Conservation (phyloP, 1,140 invertebrate species). For the Euura saliciscinereae region DNA sequence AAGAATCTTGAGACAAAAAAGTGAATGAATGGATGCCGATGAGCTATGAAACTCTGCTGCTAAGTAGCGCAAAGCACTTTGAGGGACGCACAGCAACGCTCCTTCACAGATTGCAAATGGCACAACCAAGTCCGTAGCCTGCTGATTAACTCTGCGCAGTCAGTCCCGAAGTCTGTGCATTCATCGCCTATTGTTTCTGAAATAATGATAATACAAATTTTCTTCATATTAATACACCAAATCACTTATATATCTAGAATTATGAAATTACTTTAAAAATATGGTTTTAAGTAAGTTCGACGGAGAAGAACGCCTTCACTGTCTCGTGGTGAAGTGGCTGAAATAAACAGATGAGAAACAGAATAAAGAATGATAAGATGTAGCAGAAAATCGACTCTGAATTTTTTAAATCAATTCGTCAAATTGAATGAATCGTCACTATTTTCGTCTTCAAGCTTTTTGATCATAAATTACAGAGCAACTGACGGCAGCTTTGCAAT, state of each 20-base stretch:
- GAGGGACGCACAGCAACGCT: constrained; percentile 57
- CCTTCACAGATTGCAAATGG: constrained; percentile 59
- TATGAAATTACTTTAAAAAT: constrained; percentile 8
- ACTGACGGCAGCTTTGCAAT: too few species aligned
- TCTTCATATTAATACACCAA: background rate
- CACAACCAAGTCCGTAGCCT: constrained; percentile 61
- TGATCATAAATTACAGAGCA: too few species aligned
- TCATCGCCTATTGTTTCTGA: constrained; percentile 56
- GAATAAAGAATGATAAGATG: background rate
- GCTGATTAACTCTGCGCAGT: constrained; percentile 59
- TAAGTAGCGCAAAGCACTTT: constrained; percentile 50
- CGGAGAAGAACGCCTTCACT: constrained; percentile 17
- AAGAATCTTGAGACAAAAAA: background rate
- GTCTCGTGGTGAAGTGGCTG: constrained; percentile 23
- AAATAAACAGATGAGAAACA: background rate
- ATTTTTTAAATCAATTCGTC: too few species aligned
- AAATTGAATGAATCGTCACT: too few species aligned
- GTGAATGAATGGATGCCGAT: background rate
- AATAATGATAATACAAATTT: constrained; percentile 9
- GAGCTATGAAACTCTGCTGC: background rate
- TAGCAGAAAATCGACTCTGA: background rate
- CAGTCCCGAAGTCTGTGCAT: constrained; percentile 53
- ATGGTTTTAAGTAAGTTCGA: constrained; percentile 11
- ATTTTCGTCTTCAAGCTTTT: too few species aligned
- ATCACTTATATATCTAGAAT: background rate